Conservation (phyloP, 2,797 vertebrate species). For the Macroramphosus scolopax region DNA sequence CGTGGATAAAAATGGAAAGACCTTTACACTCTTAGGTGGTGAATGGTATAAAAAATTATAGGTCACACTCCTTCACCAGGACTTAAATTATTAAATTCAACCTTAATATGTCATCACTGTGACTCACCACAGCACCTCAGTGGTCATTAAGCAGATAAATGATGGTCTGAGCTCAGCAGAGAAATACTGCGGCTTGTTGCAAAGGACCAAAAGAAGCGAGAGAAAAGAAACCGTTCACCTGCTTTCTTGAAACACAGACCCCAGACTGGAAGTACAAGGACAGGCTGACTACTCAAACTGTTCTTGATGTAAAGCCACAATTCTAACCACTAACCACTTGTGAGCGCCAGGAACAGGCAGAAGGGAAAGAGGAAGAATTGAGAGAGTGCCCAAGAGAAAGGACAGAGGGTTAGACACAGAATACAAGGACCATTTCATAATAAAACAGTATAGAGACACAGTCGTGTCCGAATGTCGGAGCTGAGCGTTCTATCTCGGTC, state of each 20-base stretch:
- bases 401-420: too few relatives aligned
- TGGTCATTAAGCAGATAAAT: constrained; percentile 62
- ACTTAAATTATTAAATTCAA: constrained; percentile 54
- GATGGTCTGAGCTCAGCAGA: constrained; percentile 34
- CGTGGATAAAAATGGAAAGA: neutral
- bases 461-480: too few relatives aligned
- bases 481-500: too few relatives aligned
- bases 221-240: too few relatives aligned
- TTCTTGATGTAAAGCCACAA: constrained; percentile 1
- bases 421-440: neutral
- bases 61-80: constrained; percentile 26
- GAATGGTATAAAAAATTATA: too few relatives aligned
- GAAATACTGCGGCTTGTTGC: constrained; percentile 51
- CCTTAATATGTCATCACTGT: constrained; percentile 58
- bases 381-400: neutral
- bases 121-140: constrained; percentile 57
- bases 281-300: too few relatives aligned
- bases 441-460: too few relatives aligned
- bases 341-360: constrained; percentile 1
- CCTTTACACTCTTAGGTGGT: too few relatives aligned
- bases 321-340: constrained; percentile 7
- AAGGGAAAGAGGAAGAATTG: neutral
- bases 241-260: too few relatives aligned
- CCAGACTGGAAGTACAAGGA: too few relatives aligned
- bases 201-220: constrained; percentile 30